Evolutionary conservation across 1,140 invertebrate species (phyloP), one percentile per base, ranked within the genome.

Genomic region (Helicoverpa zea): DNA sequence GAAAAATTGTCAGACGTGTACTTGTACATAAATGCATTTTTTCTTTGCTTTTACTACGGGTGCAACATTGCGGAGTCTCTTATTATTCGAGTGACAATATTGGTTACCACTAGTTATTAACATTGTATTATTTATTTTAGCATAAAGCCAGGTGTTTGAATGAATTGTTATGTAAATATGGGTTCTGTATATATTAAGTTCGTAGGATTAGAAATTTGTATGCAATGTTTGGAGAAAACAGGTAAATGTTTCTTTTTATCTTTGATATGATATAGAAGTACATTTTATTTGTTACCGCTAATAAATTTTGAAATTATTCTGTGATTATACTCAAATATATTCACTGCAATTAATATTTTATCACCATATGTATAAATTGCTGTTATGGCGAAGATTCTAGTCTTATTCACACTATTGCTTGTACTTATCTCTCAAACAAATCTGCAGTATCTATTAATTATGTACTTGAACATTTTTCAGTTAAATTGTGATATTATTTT

Each of bases 11-110:
- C 35, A 35, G 35, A 35, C 35, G 0, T 1, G 3, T 0, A 3
- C 3, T 3, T 5, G 35, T 35, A 35, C 35, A 35, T 59, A 3
- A 61, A 29, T 30, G 16, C 16, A 61, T 49, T 68, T 68, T 68
- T 68, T 49, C 43, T 49, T 66, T n/a, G 63, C 56, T 18, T 66
- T 49, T 23, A 68, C 49, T 68, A 49, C 64, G 43, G 64, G 64
- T 68, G 43, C 43, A 23, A 68, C 16, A 18, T 68, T 68, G 18
- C 7, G 1, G 43, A 68, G 35, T 68, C 43, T 49, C 16, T 68
- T 43, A 43, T 64, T 66, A 66, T 16, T 66, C 5, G n/a, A 68
- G 64, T 68, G 43, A 23, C 2, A 29, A 49, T 23, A 4, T 18
- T 47, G 43, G 43, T 49, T 49, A 23, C 64, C 64, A 49, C 10